Conservation (phyloP, 1,140 invertebrate species). For the Augochlora pura region DNA sequence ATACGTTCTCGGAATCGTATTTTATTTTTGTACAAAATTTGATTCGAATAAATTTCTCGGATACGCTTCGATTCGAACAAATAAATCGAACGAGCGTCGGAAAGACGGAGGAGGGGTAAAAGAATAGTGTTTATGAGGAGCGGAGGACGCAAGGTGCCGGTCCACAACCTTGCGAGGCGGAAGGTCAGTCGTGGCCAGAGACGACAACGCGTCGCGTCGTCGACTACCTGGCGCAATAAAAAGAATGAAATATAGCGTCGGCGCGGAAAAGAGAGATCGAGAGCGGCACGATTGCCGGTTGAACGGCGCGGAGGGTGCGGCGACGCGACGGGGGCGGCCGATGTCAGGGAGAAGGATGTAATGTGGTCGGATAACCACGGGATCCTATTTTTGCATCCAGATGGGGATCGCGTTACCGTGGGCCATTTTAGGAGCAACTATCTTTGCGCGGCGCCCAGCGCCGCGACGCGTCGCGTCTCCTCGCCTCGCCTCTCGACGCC, state of each 20-base stretch:
- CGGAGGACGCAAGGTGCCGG: background rate
- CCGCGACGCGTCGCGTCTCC: constrained; percentile 62
- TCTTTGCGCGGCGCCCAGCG: constrained; percentile 75
- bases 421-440: constrained; percentile 84
- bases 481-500: constrained; percentile 61
- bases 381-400: constrained; percentile 80
- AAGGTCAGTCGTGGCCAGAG: background rate
- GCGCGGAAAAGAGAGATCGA: background rate
- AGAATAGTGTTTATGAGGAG: background rate
- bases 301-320: too few species aligned
- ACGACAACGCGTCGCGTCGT: background rate
- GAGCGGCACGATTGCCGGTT: background rate
- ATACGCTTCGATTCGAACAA: too few species aligned
- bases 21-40: too few species aligned
- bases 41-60: too few species aligned
- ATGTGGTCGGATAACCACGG: constrained; percentile 50
- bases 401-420: constrained; percentile 82
- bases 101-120: too few species aligned
- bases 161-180: background rate
- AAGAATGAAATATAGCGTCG: background rate
- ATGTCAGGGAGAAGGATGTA: constrained; percentile 39
- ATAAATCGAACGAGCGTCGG: too few species aligned
- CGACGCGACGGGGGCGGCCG: constrained; percentile 12
- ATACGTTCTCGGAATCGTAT: too few species aligned
- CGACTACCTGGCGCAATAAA: constrained; percentile 8